Conservation (phyloP, 2,113 vertebrate genomes). For the Boulengeromyrus knoepffleri region DNA sequence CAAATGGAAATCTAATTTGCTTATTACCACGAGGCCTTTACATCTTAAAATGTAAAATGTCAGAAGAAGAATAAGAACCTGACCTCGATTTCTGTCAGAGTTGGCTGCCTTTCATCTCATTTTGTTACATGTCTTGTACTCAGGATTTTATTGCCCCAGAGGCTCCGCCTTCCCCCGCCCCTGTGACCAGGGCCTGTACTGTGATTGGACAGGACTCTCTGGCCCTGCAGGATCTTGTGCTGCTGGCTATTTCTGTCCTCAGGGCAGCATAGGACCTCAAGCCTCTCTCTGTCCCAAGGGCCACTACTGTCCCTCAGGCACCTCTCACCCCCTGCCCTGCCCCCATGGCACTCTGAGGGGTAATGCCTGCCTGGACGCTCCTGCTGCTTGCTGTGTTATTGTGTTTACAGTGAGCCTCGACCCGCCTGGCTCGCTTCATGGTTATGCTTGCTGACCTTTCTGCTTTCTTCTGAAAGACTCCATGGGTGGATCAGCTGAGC, state of each 20-base stretch:
- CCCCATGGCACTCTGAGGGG: conserved; percentile 53
- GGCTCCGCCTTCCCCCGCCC: conserved; percentile 52
- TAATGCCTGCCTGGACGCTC: conserved; percentile 33
- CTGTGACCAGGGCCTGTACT: conserved; percentile 48
- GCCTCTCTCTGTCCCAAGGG: conserved; percentile 51
- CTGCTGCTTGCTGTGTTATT: background rate
- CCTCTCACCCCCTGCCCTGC: conserved; percentile 53
- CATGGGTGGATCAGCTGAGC: conserved; percentile 40
- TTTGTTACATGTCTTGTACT: conserved; percentile 14
- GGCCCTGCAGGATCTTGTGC: conserved; percentile 20
- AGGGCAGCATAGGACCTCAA: conserved; percentile 29
- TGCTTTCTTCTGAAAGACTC: conserved; percentile 33
- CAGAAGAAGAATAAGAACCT: background rate
- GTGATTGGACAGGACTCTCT: conserved; percentile 26
- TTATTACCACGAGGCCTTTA: background rate
- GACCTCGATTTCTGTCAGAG: background rate
- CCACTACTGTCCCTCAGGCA: conserved; percentile 74
- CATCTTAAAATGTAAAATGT: background rate
- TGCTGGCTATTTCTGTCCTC: conserved; percentile 22
- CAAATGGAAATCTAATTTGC: background rate
- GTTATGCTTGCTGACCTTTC: background rate
- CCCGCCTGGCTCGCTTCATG: background rate
- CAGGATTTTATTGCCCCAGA: conserved; percentile 64
- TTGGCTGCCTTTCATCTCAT: background rate
- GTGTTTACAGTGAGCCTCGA: background rate